phyloP scores from a whole-genome alignment of 2,797 vertebrate species.

The Centroberyx gerrardi region DNA sequence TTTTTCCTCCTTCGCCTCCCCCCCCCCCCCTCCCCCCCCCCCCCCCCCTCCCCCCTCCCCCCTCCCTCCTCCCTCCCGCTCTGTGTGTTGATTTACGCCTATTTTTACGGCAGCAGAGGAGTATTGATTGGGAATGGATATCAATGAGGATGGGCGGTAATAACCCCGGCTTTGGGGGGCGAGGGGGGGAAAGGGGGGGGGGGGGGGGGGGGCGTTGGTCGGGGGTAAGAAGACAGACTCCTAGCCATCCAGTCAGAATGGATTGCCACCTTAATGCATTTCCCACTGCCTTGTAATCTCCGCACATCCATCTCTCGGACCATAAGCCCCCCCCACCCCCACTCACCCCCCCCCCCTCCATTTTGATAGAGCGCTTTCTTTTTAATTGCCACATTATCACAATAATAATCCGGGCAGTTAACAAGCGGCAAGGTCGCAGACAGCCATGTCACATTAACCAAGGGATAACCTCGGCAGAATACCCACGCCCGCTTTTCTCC shows the following conservation, averaged over 20 bases:
- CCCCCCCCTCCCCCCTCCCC: constrained; percentile 33
- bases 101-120: constrained; percentile 59
- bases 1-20: constrained; percentile 36
- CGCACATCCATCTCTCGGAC: constrained; percentile 76
- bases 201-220: constrained; percentile 24
- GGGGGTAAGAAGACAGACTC: constrained; percentile 23
- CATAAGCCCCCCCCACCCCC: constrained; percentile 59
- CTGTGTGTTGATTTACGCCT: constrained; percentile 65
- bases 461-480: constrained; percentile 80
- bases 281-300: constrained; percentile 78
- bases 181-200: constrained; percentile 13
- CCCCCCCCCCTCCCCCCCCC: constrained; percentile 37
- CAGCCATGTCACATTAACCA: constrained; percentile 88
- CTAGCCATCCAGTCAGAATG: constrained; percentile 65
- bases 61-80: constrained; percentile 34
- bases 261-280: constrained; percentile 81
- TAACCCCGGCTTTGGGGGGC: constrained; percentile 55
- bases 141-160: constrained; percentile 75
- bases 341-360: constrained; percentile 2
- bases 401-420: constrained; percentile 86
- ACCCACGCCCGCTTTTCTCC: constrained; percentile 24
- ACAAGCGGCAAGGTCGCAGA: constrained; percentile 85
- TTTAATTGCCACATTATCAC: constrained; percentile 88
- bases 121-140: constrained; percentile 80
- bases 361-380: constrained; percentile 77